Percentiles rank a stretch among this genome's conserved stretches.
These are phyloP conservation scores for Coregonus suidteri DNA, from an alignment of 2,797 vertebrate genomes.

Conservation along the genomic window DNA sequence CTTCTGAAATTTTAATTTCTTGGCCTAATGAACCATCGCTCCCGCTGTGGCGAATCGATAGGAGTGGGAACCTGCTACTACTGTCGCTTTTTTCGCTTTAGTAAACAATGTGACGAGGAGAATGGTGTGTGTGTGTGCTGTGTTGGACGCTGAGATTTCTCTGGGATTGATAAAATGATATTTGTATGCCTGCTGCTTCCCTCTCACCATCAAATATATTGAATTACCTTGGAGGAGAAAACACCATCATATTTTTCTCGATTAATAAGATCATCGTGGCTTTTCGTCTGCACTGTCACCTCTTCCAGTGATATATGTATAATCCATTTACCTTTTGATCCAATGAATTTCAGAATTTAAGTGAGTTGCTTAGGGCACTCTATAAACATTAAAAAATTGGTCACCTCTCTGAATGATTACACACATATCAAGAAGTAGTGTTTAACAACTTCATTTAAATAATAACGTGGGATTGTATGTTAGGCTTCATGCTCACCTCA, in stretches of 20 bases:
- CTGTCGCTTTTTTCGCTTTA: conserved; percentile 29
- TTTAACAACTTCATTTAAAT: not conserved
- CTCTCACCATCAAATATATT: conserved; percentile 31
- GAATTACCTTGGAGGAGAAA: conserved; percentile 37
- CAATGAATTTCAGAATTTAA: not conserved
- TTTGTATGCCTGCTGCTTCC: conserved; percentile 39
- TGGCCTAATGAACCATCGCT: conserved; percentile 78
- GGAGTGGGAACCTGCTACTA: conserved; percentile 26
- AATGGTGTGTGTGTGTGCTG: conserved; percentile 4
- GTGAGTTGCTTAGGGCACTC: not conserved
- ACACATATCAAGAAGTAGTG: not conserved
- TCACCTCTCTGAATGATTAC: not conserved
- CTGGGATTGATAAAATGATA: conserved; percentile 17
- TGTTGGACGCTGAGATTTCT: conserved; percentile 5
- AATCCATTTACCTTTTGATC: conserved; percentile 23
- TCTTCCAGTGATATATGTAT: not conserved
- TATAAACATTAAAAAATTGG: not conserved
- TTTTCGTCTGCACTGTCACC: conserved; percentile 4
- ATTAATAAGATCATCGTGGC: conserved; percentile 25
- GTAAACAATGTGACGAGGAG: conserved; percentile 35
- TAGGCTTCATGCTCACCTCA: not conserved
- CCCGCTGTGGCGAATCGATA: conserved; percentile 20
- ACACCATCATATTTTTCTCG: conserved; percentile 28
- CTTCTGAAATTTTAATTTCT: conserved; percentile 79
- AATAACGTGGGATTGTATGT: not conserved